phyloP scores from a whole-genome alignment of 2,113 vertebrate genomes.

The Semnopithecus entellus region DNA sequence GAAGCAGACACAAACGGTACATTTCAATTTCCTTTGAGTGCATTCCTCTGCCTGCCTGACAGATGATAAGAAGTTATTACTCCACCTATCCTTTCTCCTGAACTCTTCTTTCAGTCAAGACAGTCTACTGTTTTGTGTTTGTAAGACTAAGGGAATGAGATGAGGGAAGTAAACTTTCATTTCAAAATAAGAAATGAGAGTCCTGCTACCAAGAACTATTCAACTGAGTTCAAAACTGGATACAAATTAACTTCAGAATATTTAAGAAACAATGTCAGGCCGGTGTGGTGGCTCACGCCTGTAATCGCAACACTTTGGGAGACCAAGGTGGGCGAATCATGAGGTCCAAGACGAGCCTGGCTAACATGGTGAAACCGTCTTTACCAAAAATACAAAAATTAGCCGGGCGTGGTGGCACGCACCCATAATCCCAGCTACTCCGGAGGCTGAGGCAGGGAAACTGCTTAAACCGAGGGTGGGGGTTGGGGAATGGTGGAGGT shows the following conservation, averaged over 20 bases:
- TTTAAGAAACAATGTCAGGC: background rate
- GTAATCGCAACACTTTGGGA: background rate
- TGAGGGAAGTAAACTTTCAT: background rate
- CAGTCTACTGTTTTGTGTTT: background rate
- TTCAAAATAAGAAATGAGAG: background rate
- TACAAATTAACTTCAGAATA: constrained; percentile 17
- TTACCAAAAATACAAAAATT: too few species aligned
- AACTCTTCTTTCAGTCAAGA: constrained; percentile 16
- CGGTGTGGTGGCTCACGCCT: background rate
- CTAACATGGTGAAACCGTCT: too few species aligned
- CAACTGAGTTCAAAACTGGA: constrained; percentile 17
- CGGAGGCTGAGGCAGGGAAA: background rate
- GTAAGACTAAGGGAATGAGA: background rate
- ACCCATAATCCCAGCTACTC: background rate
- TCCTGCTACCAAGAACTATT: background rate
- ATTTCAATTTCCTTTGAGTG: background rate
- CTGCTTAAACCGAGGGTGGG: background rate
- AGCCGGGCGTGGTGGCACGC: background rate
- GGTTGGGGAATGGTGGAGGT: background rate
- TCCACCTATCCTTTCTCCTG: background rate
- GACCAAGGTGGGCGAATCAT: background rate
- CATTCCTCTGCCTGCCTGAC: background rate
- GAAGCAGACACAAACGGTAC: background rate
- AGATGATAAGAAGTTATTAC: background rate
- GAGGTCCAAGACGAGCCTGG: background rate